Percentiles rank a stretch among this genome's conserved stretches.
These are phyloP conservation scores for Apogon hyalosoma DNA, from an alignment of 2,797 vertebrate genomes.

Conservation along the genomic window DNA sequence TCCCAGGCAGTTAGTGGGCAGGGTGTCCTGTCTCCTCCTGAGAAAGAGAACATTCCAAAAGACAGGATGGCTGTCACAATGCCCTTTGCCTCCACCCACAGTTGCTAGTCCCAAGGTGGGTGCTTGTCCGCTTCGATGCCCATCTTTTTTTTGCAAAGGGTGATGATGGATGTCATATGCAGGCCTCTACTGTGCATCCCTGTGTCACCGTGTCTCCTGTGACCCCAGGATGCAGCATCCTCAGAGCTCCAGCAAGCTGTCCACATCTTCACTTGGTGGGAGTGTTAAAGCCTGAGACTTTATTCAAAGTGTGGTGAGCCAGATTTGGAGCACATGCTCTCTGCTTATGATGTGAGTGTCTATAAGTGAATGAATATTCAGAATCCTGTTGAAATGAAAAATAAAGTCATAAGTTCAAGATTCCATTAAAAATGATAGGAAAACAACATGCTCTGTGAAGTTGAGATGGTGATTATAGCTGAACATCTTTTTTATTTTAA, in stretches of 20 bases:
- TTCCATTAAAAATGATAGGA: neutral
- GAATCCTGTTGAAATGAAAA: slow-evolving; percentile 46
- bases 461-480: neutral
- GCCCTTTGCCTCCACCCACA: slow-evolving; percentile 6
- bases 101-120: slow-evolving; percentile 33
- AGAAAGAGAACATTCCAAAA: slow-evolving; percentile 44
- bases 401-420: neutral
- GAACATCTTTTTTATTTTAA: neutral
- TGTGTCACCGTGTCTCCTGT: slow-evolving; percentile 22
- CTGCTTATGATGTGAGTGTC: slow-evolving; percentile 37
- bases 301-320: slow-evolving; percentile 24
- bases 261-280: slow-evolving; percentile 37
- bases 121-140: slow-evolving; percentile 32
- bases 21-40: slow-evolving; percentile 43
- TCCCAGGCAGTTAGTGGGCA: slow-evolving; percentile 40
- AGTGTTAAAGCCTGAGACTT: slow-evolving; percentile 46
- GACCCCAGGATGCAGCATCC: slow-evolving; percentile 37
- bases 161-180: slow-evolving; percentile 30
- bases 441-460: neutral
- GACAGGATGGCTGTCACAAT: slow-evolving; percentile 41
- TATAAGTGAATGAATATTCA: slow-evolving; percentile 40
- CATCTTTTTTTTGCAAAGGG: slow-evolving; percentile 30
- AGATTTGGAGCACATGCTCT: slow-evolving; percentile 32
- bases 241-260: slow-evolving; percentile 32
- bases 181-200: slow-evolving; percentile 32